phyloP scores from a whole-genome alignment of 2,888 invertebrate genomes.

The Tupiocoris notatus region DNA sequence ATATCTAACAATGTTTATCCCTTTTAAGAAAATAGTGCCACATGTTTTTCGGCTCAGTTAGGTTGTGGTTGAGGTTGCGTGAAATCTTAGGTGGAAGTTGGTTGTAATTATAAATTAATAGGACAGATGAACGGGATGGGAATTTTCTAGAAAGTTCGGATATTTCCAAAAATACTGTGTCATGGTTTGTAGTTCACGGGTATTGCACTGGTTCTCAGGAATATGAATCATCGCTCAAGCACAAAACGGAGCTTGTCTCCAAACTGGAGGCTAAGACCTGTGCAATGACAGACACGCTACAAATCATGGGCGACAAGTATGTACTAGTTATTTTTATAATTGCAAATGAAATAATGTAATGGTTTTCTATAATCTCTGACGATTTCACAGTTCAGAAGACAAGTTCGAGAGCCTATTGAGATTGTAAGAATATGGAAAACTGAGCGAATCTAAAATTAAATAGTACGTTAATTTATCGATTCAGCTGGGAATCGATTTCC shows the following conservation, averaged over 20 bases:
- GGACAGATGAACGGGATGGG: too few relatives aligned
- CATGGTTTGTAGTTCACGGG: constrained; percentile 45
- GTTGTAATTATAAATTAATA: too few relatives aligned
- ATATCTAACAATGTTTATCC: too few relatives aligned
- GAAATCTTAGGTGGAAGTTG: too few relatives aligned
- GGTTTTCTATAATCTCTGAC: too few relatives aligned
- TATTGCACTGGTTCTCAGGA: constrained; percentile 63
- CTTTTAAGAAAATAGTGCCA: neutral
- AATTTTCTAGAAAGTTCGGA: too few relatives aligned
- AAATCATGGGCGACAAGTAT: constrained; percentile 94
- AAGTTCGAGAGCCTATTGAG: too few relatives aligned
- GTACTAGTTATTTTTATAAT: constrained; percentile 58
- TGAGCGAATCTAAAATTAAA: too few relatives aligned
- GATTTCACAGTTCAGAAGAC: too few relatives aligned
- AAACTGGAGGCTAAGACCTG: constrained; percentile 93
- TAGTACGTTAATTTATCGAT: too few relatives aligned
- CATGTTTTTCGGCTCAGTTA: neutral
- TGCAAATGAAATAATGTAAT: neutral
- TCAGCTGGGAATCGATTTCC: too few relatives aligned
- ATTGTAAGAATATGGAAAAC: too few relatives aligned
- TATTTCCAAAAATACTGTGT: constrained; percentile 37
- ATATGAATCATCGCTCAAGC: constrained; percentile 90
- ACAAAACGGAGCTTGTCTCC: constrained; percentile 90
- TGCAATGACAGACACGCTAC: constrained; percentile 89
- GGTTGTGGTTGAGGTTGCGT: constrained; percentile 27